Evolutionary conservation across 2,113 vertebrate genomes (phyloP).

Genomic region (Dunckerocampus dactyliophorus): DNA sequence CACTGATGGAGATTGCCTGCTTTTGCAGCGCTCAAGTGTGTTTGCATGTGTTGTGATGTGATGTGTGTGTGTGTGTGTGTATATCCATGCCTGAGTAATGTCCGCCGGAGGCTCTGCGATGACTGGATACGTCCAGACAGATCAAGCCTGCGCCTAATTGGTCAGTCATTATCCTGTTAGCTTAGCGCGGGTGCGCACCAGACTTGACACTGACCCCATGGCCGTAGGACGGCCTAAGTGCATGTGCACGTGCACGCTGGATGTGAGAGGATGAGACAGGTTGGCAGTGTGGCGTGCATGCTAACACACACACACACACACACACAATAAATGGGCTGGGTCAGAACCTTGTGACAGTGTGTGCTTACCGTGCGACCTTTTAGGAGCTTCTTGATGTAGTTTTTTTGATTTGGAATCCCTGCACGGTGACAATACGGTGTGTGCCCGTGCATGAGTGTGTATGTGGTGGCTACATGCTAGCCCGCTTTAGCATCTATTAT

Average conservation of each 20-base stretch:
- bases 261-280: constrained; percentile 57
- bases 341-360: background rate
- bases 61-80: constrained; percentile 41
- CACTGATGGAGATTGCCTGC: no score
- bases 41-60: constrained; percentile 31
- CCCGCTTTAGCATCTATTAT: constrained; percentile 61
- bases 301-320: background rate
- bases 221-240: constrained; percentile 35
- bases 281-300: background rate
- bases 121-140: constrained; percentile 69
- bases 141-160: constrained; percentile 69
- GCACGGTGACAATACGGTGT: background rate
- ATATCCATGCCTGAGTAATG: constrained; percentile 56
- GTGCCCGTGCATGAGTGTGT: constrained; percentile 22
- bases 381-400: constrained; percentile 15
- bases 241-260: constrained; percentile 31
- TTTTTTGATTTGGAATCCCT: background rate
- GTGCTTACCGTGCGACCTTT: background rate
- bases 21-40: constrained; percentile 2
- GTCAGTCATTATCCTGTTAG: constrained; percentile 70
- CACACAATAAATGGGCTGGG: background rate
- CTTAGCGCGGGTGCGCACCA: constrained; percentile 11
- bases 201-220: constrained; percentile 56
- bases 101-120: constrained; percentile 55
- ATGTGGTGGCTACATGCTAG: constrained; percentile 36